phyloP scores from a whole-genome alignment of 2,113 vertebrate genomes.

The Orthonyx spaldingii region DNA sequence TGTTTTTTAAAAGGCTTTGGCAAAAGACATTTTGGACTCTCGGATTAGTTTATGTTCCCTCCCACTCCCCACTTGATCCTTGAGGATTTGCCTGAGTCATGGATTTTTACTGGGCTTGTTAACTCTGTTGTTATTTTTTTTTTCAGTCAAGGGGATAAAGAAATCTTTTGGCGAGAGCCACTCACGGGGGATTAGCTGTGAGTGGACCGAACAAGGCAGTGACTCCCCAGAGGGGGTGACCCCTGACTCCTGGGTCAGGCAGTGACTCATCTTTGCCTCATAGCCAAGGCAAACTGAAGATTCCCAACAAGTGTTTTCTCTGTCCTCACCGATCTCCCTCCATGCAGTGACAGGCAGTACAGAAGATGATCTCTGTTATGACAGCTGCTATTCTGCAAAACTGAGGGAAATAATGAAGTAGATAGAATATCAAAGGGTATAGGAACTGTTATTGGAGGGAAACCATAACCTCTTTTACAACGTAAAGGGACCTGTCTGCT shows the following conservation, averaged over 20 bases:
- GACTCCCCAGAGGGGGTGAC: conserved; percentile 53
- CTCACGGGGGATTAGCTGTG: conserved; percentile 62
- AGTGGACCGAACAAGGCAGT: conserved; percentile 39
- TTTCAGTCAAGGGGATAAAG: conserved; percentile 55
- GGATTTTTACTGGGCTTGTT: conserved; percentile 67
- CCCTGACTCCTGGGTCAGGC: conserved; percentile 41
- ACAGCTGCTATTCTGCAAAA: conserved; percentile 60
- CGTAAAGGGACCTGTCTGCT: not conserved
- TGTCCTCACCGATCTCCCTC: not conserved
- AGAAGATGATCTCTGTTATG: conserved; percentile 55
- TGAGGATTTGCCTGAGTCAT: conserved; percentile 68
- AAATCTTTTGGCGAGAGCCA: conserved; percentile 55
- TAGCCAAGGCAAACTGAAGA: conserved; percentile 52
- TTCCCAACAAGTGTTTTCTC: conserved; percentile 35
- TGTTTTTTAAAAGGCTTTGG: conserved; percentile 51
- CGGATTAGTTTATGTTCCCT: conserved; percentile 38
- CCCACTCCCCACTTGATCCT: conserved; percentile 51
- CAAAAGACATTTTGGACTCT: conserved; percentile 41
- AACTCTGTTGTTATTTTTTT: conserved; percentile 52
- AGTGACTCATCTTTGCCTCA: conserved; percentile 48
- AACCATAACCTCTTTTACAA: conserved; percentile 11
- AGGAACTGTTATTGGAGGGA: conserved; percentile 57
- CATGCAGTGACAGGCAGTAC: not conserved
- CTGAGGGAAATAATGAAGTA: conserved; percentile 26
- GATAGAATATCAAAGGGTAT: conserved; percentile 61